A percentile compares a stretch with the other conserved stretches of the same genome.
phyloP scores from a whole-genome alignment of 2,797 vertebrate species.

The Ciconia nigra region DNA sequence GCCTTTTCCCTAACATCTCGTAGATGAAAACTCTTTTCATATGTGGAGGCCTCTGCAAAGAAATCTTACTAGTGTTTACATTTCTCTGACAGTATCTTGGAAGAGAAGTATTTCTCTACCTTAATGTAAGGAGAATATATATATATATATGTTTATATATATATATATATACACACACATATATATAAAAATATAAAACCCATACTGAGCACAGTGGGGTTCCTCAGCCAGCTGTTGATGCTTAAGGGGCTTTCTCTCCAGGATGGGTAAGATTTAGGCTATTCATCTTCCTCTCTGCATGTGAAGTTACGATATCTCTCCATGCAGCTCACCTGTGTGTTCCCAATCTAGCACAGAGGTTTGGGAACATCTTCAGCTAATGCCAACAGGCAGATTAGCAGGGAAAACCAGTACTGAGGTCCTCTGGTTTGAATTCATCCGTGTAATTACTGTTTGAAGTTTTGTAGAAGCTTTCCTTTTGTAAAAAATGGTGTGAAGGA shows the following conservation, averaged over 20 bases:
- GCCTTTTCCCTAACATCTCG: not conserved
- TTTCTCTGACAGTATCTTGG: not conserved
- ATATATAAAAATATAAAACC: rapidly evolving
- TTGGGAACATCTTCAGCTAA: not conserved
- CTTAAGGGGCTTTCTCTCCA: not conserved
- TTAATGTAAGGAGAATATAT: not conserved
- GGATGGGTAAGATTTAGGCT: not conserved
- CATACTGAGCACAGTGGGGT: not conserved
- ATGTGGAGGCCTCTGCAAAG: not conserved
- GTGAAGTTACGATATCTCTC: not conserved
- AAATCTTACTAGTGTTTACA: not conserved
- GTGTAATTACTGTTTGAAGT: rapidly evolving
- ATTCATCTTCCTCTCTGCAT: not conserved
- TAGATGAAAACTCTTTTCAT: not conserved
- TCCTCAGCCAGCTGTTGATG: not conserved
- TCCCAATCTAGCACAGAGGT: not conserved
- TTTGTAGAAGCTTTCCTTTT: not conserved
- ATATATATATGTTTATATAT: rapidly evolving
- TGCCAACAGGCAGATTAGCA: not conserved
- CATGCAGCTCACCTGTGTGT: not conserved
- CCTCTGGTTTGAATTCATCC: not conserved
- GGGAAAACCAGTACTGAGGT: not conserved
- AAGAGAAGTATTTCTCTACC: not conserved
- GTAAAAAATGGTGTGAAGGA: not conserved
- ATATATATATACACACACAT: not conserved